Evolutionary conservation across 1,140 invertebrate species (phyloP).

Genomic region (Branchinecta lindahli): DNA sequence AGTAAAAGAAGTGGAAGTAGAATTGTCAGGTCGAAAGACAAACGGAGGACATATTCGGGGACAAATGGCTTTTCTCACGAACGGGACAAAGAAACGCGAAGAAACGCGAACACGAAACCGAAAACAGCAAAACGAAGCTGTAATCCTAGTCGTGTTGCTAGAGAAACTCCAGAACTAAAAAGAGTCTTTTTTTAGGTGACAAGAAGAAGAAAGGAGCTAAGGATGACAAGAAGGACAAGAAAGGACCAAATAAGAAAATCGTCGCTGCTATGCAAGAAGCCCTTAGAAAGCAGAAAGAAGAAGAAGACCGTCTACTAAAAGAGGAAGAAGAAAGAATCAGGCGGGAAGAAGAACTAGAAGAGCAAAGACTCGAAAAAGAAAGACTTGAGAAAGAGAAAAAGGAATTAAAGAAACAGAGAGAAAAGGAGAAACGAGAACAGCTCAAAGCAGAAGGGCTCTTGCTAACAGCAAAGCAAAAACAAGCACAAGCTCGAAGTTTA

Average conservation of each 20-base stretch:
- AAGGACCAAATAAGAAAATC: conserved; percentile 53
- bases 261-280: conserved; percentile 78
- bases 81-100: no score
- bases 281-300: conserved; percentile 69
- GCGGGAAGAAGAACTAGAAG: conserved; percentile 55
- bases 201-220: conserved; percentile 40
- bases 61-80: no score
- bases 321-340: conserved; percentile 66
- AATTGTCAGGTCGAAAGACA: no score
- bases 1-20: no score
- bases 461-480: conserved; percentile 78
- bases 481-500: conserved; percentile 67
- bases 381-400: conserved; percentile 70
- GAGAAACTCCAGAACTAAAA: conserved; percentile 24
- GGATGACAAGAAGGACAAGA: conserved; percentile 33
- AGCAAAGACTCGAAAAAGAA: conserved; percentile 47
- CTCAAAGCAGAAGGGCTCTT: conserved; percentile 89
- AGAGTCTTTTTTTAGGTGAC: conserved; percentile 25
- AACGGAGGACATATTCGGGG: no score
- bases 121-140: no score
- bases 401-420: conserved; percentile 80
- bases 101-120: no score
- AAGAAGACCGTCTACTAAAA: conserved; percentile 57
- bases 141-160: no score
- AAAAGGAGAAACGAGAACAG: conserved; percentile 82